Base-by-base conservation (phyloP, 2,888 invertebrate genomes). In the Cyrtodaria siliqua region DNA sequence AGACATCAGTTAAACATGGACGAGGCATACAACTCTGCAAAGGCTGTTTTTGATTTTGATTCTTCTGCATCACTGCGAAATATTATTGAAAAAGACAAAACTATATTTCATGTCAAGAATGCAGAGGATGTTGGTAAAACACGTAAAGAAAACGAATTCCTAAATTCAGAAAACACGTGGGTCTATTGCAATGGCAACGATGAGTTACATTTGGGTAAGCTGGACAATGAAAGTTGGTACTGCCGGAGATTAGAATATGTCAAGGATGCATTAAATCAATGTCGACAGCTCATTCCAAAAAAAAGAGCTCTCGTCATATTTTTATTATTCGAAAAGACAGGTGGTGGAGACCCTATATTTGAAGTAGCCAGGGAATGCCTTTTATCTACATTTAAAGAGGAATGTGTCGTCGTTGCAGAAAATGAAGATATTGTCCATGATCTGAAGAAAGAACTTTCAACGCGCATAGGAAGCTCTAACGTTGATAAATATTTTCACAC, bases 131-230 rank as follows among this genome's bases (percentile, higher is more conserved):
- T 20, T 16, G 14, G 42, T 14, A 4, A 27, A 12, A 40, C 55
- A 44, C 44, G 47, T 18, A 56, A 63, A 26, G 2, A 0, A 29
- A 12, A 26, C 14, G 8, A 38, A 61, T 27, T n/a, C n/a, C n/a
- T n/a, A n/a, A n/a, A n/a, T n/a, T n/a, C n/a, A n/a, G 26, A 27
- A 38, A 44, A 16, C 4, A 55, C 55, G 4, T 74, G 74, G 68
- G 23, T 74, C 8, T 74, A 68, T 26, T 63, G 68, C 26, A 74
- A 74, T 33, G 74, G 74, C 0, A 68, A 74, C 20, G 40, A 57
- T 20, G 74, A 74, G 29, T 29, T 59, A 4, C 20, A 4, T 1
- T 24, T 56, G 27, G 27, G 24, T n/a, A 52, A 16, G n/a, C 26
- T 68, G 52, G 50, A 29, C n/a, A 27, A 50, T 26, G 56, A 68